Evolutionary conservation across 2,888 invertebrate species (phyloP).

Genomic region (Dimorphilus gyrociliatus): DNA sequence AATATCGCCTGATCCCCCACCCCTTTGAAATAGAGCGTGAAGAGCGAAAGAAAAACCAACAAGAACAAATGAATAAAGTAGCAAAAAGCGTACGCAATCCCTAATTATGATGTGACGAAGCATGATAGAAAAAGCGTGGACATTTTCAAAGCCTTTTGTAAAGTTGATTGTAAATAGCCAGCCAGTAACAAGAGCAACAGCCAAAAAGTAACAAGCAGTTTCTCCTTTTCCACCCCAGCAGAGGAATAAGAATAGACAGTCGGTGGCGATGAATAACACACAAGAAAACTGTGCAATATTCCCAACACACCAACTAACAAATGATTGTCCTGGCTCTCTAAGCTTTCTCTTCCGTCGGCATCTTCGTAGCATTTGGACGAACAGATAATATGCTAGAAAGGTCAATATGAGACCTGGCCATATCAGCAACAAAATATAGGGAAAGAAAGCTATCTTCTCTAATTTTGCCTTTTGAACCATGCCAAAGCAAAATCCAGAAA

Average conservation of each 20-base stretch:
- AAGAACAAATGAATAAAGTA: constrained; percentile 23
- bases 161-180: constrained; percentile 24
- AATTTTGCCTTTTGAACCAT: constrained; percentile 13
- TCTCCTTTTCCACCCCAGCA: too few relatives aligned
- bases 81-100: constrained; percentile 21
- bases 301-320: too few relatives aligned
- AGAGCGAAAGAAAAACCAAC: constrained; percentile 25
- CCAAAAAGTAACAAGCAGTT: constrained; percentile 15
- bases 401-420: constrained; percentile 10
- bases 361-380: background rate
- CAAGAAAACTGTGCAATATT: too few relatives aligned
- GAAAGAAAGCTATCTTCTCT: constrained; percentile 3
- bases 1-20: constrained; percentile 11
- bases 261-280: too few relatives aligned
- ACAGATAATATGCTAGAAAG: too few relatives aligned
- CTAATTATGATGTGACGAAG: constrained; percentile 23
- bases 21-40: constrained; percentile 19
- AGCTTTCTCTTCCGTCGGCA: background rate
- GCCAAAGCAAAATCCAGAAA: constrained; percentile 14
- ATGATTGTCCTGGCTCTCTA: background rate
- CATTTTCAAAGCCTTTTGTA: constrained; percentile 21
- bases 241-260: too few relatives aligned
- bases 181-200: constrained; percentile 19
- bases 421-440: constrained; percentile 7
- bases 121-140: constrained; percentile 27